Evolutionary conservation across 2,113 vertebrate genomes (phyloP).

Genomic region (Pheucticus melanocephalus): DNA sequence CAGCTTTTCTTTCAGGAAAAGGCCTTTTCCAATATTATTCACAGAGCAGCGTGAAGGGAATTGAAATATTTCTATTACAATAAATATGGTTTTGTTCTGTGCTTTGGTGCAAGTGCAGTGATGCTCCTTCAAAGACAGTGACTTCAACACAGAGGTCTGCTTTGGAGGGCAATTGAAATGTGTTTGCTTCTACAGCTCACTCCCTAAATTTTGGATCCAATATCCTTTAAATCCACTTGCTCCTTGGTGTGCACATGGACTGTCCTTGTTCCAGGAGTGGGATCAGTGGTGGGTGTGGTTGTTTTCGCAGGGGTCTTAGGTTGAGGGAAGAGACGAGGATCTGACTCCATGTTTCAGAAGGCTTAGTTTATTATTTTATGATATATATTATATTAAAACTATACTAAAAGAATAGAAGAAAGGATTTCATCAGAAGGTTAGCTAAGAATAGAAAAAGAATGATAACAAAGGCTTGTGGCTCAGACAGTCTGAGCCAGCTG

Average conservation of each 20-base stretch:
- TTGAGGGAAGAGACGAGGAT: too few relatives aligned
- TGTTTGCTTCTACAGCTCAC: background rate
- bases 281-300: too few relatives aligned
- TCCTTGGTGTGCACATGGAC: rapidly evolving
- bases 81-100: background rate
- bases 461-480: too few relatives aligned
- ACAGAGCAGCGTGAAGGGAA: background rate
- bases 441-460: too few relatives aligned
- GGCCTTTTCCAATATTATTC: background rate
- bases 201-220: background rate
- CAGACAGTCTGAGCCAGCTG: too few relatives aligned
- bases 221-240: background rate
- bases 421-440: too few relatives aligned
- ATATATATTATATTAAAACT: too few relatives aligned
- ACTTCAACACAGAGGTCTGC: background rate
- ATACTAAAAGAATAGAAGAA: too few relatives aligned
- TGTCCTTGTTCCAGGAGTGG: background rate
- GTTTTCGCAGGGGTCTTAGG: too few relatives aligned
- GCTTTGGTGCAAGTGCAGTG: background rate
- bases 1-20: background rate
- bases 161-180: background rate
- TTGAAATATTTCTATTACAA: background rate
- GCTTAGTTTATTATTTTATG: too few relatives aligned
- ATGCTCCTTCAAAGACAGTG: background rate
- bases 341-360: too few relatives aligned